Percentiles rank a stretch among this genome's conserved stretches.
Evolutionary conservation across 2,797 vertebrate species (phyloP).

Genomic region (Gambelia wislizenii): DNA sequence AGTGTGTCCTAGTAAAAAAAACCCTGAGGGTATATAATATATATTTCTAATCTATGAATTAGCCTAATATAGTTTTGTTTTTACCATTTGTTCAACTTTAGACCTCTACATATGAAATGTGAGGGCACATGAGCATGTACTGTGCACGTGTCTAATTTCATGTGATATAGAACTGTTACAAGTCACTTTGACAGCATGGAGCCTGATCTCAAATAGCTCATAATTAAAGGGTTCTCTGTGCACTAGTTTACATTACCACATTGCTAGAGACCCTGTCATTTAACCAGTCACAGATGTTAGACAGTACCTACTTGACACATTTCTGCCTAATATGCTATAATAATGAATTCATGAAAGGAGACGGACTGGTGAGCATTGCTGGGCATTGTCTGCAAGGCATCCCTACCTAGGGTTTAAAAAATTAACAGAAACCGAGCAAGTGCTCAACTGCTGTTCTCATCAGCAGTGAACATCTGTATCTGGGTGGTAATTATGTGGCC

Average conservation of each 20-base stretch:
- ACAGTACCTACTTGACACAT: not conserved
- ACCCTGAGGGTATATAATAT: not conserved
- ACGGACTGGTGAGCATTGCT: not conserved
- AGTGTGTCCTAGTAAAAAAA: not conserved
- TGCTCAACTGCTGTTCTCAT: not conserved
- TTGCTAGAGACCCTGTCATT: not conserved
- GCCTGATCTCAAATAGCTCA: not conserved
- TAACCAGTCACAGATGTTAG: slow-evolving; percentile 9
- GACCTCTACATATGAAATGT: slow-evolving; percentile 9
- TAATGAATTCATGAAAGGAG: not conserved
- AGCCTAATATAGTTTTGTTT: not conserved
- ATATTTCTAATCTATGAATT: not conserved
- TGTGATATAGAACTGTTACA: not conserved
- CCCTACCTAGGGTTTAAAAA: not conserved
- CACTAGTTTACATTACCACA: accelerated
- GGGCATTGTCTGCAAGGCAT: slow-evolving; percentile 9
- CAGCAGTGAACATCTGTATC: not conserved
- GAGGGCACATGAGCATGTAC: not conserved
- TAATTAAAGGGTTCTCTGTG: not conserved
- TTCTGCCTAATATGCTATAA: slow-evolving; percentile 14
- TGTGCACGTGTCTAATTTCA: not conserved
- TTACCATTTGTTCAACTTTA: not conserved
- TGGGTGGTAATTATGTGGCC: too few relatives aligned
- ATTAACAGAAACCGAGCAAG: not conserved
- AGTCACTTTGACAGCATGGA: not conserved